phyloP scores from a whole-genome alignment of 1,140 invertebrate genomes.

The Anoplophora glabripennis region DNA sequence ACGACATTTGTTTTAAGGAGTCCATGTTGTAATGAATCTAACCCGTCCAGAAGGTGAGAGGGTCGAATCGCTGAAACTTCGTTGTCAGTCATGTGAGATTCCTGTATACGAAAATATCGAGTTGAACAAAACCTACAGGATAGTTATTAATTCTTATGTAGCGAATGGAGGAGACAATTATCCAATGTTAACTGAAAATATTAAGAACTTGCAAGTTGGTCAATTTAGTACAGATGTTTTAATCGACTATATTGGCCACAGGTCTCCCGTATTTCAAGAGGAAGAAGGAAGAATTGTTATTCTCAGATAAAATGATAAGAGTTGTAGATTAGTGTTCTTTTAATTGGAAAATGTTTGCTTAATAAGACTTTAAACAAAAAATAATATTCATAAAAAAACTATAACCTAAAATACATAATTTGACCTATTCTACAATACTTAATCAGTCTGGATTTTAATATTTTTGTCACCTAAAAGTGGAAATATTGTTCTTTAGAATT shows the following conservation, averaged over 20 bases:
- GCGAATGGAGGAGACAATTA: slow-evolving; percentile 64
- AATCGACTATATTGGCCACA: slow-evolving; percentile 42
- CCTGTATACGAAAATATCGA: slow-evolving; percentile 60
- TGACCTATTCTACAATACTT: too few species aligned
- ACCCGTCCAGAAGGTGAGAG: slow-evolving; percentile 55
- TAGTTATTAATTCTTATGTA: slow-evolving; percentile 63
- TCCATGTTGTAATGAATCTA: slow-evolving; percentile 54
- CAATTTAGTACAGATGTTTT: slow-evolving; percentile 37
- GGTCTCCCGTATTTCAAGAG: slow-evolving; percentile 45
- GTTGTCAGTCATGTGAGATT: slow-evolving; percentile 64
- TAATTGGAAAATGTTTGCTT: too few species aligned
- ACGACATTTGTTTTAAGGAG: slow-evolving; percentile 27
- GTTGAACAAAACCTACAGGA: slow-evolving; percentile 55
- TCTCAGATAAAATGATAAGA: too few species aligned
- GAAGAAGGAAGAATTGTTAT: slow-evolving; percentile 45
- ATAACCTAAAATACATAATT: too few species aligned
- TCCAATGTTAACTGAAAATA: slow-evolving; percentile 44
- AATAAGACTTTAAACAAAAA: too few species aligned
- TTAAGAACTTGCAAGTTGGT: slow-evolving; percentile 34
- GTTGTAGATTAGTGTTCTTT: too few species aligned
- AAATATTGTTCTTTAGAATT: too few species aligned
- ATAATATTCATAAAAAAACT: too few species aligned
- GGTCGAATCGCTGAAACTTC: slow-evolving; percentile 55
- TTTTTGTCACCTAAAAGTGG: too few species aligned
- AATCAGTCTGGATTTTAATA: too few species aligned